These are phyloP conservation scores for Pseudanteris insignis DNA, from an alignment of 2,888 invertebrate species.

Conservation along the genomic window DNA sequence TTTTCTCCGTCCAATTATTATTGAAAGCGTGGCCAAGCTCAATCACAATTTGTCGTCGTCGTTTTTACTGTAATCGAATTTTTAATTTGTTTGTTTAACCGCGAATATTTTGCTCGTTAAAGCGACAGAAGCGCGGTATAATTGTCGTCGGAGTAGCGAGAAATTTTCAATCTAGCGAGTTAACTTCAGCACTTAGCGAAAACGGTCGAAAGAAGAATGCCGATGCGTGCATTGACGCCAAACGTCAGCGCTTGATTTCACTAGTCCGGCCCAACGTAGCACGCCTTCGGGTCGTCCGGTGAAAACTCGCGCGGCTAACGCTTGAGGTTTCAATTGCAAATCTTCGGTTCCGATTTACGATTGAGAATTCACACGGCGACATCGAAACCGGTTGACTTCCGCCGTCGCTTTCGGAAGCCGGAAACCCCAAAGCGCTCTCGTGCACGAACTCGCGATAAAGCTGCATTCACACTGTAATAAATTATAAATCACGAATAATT, in stretches of 20 bases:
- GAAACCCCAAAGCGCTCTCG: constrained; percentile 46
- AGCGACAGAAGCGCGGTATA: no score
- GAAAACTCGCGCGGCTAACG: constrained; percentile 38
- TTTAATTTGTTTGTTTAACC: no score
- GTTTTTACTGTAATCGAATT: no score
- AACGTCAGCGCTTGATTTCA: constrained; percentile 27
- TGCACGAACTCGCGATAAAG: constrained; percentile 45
- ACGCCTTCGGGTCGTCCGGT: constrained; percentile 9
- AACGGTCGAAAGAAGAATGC: constrained; percentile 17
- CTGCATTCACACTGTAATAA: constrained; percentile 35
- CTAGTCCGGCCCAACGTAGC: constrained; percentile 20
- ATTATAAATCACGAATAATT: constrained; percentile 37
- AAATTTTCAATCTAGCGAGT: background rate
- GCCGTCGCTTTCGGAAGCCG: constrained; percentile 42
- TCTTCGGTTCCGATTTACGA: constrained; percentile 43
- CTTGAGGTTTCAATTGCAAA: constrained; percentile 46
- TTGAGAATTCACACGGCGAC: constrained; percentile 46
- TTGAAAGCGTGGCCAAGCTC: no score
- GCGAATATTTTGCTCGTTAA: no score
- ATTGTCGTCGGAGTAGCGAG: no score
- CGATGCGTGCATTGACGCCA: constrained; percentile 14
- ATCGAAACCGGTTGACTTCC: constrained; percentile 42
- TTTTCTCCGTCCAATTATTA: no score
- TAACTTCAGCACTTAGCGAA: constrained; percentile 16
- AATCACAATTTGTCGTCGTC: no score